These are phyloP conservation scores for Platyrinchus mystaceus DNA, from an alignment of 2,797 vertebrate genomes.

Conservation along the genomic window DNA sequence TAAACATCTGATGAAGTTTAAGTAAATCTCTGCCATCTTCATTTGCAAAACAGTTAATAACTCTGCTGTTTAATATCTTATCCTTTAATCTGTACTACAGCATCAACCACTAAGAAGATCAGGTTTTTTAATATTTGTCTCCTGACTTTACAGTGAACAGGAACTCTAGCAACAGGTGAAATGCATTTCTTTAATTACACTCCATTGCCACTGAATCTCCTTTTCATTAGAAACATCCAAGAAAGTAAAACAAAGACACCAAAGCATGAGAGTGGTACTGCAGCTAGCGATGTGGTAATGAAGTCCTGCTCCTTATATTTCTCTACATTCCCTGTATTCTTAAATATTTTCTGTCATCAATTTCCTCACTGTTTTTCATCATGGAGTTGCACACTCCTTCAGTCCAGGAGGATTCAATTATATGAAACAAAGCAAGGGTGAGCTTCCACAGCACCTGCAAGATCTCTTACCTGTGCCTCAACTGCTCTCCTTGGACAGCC, in stretches of 20 bases:
- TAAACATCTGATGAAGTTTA: constrained; percentile 49
- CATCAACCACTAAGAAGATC: constrained; percentile 34
- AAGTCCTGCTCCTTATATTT: neutral
- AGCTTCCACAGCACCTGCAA: neutral
- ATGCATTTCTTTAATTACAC: neutral
- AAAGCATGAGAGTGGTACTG: neutral
- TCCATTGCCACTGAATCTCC: neutral
- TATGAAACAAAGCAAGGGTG: neutral
- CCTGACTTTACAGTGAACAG: neutral
- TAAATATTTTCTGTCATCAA: neutral
- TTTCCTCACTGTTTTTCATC: neutral
- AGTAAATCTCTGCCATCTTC: constrained; percentile 49
- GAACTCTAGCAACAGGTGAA: constrained; percentile 39
- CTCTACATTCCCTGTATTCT: neutral
- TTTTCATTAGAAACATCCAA: neutral
- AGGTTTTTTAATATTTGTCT: neutral
- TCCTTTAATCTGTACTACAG: constrained; percentile 34
- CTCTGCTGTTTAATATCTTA: constrained; percentile 46
- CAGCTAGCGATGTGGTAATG: neutral
- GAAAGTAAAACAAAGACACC: neutral
- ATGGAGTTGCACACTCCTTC: neutral
- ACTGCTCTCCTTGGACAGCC: neutral
- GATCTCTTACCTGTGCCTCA: neutral
- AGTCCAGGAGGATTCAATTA: neutral
- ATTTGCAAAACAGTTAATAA: constrained; percentile 63